phyloP scores from a whole-genome alignment of 2,888 invertebrate genomes.

The Eretmocerus hayati region DNA sequence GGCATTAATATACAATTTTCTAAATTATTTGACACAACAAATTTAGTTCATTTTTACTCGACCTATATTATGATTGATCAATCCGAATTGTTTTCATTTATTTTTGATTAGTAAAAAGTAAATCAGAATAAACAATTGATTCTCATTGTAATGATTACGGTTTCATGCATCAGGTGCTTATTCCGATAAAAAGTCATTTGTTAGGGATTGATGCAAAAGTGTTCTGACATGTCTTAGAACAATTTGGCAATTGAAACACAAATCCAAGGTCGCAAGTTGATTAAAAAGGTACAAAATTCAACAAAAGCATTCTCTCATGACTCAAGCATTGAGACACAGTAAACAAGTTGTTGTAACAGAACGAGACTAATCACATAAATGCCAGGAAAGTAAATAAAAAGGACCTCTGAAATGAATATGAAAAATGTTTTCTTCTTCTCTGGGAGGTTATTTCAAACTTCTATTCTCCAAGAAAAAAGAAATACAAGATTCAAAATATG shows the following conservation, averaged over 20 bases:
- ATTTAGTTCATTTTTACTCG: conserved; percentile 36
- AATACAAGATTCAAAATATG: conserved; percentile 22
- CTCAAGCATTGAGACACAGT: conserved; percentile 20
- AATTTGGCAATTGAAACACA: conserved; percentile 19
- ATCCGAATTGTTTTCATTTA: conserved; percentile 37
- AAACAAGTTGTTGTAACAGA: conserved; percentile 19
- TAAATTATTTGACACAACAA: conserved; percentile 38
- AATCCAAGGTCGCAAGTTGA: conserved; percentile 20
- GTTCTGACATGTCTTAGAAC: conserved; percentile 18
- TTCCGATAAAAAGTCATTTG: conserved; percentile 30
- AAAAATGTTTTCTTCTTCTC: conserved; percentile 17
- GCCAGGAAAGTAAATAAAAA: conserved; percentile 21
- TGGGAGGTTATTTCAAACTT: too few relatives aligned
- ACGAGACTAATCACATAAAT: conserved; percentile 21
- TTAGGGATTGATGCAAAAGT: conserved; percentile 41
- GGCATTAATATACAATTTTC: conserved; percentile 24
- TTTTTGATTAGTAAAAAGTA: conserved; percentile 42
- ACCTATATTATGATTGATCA: conserved; percentile 39
- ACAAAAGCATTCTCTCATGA: conserved; percentile 13
- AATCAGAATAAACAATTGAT: conserved; percentile 36
- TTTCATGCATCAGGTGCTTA: conserved; percentile 26
- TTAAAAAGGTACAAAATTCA: conserved; percentile 21
- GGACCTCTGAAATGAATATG: conserved; percentile 16
- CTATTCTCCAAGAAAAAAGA: conserved; percentile 15
- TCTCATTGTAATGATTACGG: conserved; percentile 33